Percentiles rank a stretch among this genome's conserved stretches.
phyloP scores from a whole-genome alignment of 2,113 vertebrate genomes.

The Phalacrocorax aristotelis region DNA sequence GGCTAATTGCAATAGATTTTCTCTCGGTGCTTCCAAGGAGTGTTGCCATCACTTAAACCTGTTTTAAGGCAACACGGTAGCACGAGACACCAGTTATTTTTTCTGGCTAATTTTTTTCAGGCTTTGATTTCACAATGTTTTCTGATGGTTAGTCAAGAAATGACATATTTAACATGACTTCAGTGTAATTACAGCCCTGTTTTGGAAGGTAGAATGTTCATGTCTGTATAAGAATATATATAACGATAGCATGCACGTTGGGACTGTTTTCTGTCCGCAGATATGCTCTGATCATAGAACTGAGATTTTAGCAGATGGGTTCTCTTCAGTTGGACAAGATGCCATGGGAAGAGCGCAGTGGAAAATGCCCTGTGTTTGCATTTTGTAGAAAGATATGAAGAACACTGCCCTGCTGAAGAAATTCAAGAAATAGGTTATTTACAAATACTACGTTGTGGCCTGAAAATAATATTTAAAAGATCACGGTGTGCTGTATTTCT shows the following conservation, averaged over 20 bases:
- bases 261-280: not conserved
- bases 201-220: not conserved
- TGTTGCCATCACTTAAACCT: not conserved
- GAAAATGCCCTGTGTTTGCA: not conserved
- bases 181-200: not conserved
- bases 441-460: not conserved
- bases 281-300: not conserved
- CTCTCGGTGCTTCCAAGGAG: not conserved
- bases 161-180: not conserved
- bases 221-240: not conserved
- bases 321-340: not conserved
- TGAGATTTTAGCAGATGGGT: not conserved
- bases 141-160: not conserved
- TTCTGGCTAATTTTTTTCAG: not conserved
- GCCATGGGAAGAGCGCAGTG: not conserved
- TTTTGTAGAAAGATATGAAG: not conserved
- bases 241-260: fast-evolving
- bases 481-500: not conserved
- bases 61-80: not conserved
- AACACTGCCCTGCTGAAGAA: not conserved
- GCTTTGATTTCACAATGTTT: not conserved
- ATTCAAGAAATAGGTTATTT: not conserved
- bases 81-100: fast-evolving
- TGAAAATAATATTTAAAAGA: not conserved
- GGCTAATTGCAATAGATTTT: not conserved